These are phyloP conservation scores for Seriola rivoliana DNA, from an alignment of 2,113 vertebrate genomes.

Conservation along the genomic window DNA sequence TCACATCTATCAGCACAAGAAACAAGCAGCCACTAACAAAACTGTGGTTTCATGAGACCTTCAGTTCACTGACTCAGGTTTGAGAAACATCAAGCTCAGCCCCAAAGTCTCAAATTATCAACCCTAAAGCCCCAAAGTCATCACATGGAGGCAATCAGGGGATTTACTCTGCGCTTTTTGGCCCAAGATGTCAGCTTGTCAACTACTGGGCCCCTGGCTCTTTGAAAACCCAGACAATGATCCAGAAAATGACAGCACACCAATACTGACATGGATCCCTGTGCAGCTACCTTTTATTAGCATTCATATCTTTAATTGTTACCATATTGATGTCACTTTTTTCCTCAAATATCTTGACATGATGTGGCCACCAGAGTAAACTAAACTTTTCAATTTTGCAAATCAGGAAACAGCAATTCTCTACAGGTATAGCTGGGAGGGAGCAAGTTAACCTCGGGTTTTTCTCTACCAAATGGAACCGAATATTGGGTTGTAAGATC, in stretches of 20 bases:
- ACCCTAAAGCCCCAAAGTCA: constrained; percentile 70
- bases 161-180: constrained; percentile 46
- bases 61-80: constrained; percentile 64
- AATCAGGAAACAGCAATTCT: constrained; percentile 27
- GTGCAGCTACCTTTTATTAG: constrained; percentile 24
- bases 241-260: constrained; percentile 35
- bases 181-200: constrained; percentile 48
- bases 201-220: constrained; percentile 25
- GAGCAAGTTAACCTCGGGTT: constrained; percentile 4
- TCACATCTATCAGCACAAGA: constrained; percentile 46
- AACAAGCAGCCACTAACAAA: constrained; percentile 61
- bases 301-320: constrained; percentile 38
- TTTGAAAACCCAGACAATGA: constrained; percentile 42
- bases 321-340: constrained; percentile 24
- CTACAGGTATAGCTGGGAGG: constrained; percentile 36
- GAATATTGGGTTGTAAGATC: constrained; percentile 55
- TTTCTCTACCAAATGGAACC: constrained; percentile 46
- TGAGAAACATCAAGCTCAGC: constrained; percentile 54
- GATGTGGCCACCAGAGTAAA: constrained; percentile 23
- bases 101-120: constrained; percentile 53
- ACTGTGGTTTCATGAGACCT: constrained; percentile 51
- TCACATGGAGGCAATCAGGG: constrained; percentile 48
- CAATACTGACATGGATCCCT: constrained; percentile 27
- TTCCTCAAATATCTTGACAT: constrained; percentile 10
- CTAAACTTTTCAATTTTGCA: constrained; percentile 46